Evolutionary conservation across 2,113 vertebrate genomes (phyloP), one percentile per base, ranked within the genome.

Genomic region (Falcunculus frontatus): DNA sequence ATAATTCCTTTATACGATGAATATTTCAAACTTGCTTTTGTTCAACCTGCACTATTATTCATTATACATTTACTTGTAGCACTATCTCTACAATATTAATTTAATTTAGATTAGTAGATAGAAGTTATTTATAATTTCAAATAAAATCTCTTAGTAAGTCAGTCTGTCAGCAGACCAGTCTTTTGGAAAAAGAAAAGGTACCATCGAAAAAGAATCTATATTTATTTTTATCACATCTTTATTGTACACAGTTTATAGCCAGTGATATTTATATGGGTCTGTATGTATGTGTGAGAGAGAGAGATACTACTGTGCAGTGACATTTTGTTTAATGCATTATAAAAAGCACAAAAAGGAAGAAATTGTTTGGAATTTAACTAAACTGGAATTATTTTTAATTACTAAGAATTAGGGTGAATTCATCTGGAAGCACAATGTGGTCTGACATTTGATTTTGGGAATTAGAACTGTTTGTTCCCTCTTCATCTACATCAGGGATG

Each of bases 81-180:
- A 76, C 23, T 73, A 47, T 89, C 33, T 83, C 25, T 84, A 39
- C 53, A 63, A 56, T 93, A 94, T 83, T 69, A 6, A 50, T 91
- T 90, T 93, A 72, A 93, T 93, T 95, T 96, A 84, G 32, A 81
- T 83, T 30, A 67, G 37, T 83, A 68, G 60, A 87, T 67, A 85
- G 74, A 60, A 72, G 33, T 95, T 85, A 96, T 96, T 95, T 95
- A 93, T 81, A 42, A 64, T 92, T 92, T 91, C 17, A 90, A 78
- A 87, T 49, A 79, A 85, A 92, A 86, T 68, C 16, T 78, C 39
- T 73, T 64, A 78, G 30, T 60, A 77, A 94, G 64, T 84, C 67
- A 89, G 46, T 87, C 77, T 95, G 60, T 91, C 83, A 96, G 27
- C 8, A 78, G 55, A 59, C 37, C 18, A 85, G 19, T 50, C 60